Conservation (phyloP, 2,888 invertebrate species). For the Strigamia transsilvanica region DNA sequence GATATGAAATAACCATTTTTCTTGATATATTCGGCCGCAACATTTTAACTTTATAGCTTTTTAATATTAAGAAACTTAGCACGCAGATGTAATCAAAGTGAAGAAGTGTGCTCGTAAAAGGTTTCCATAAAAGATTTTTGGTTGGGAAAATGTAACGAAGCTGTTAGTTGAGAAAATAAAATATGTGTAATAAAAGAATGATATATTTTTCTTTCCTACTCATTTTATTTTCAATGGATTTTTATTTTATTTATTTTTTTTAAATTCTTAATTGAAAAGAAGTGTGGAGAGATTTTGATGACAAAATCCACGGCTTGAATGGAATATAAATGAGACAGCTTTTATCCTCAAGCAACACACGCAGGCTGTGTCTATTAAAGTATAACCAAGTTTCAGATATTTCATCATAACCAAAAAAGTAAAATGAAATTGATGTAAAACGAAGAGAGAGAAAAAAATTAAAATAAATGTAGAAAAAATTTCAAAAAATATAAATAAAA, state of each 20-base stretch:
- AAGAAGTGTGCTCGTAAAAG: background rate
- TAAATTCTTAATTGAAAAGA: conserved; percentile 3
- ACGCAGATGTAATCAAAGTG: conserved; percentile 18
- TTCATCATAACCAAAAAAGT: background rate
- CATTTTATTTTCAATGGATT: background rate
- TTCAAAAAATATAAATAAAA: no score
- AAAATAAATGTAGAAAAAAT: no score
- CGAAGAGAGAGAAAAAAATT: no score
- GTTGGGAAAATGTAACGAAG: background rate
- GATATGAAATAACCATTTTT: background rate
- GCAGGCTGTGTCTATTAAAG: background rate
- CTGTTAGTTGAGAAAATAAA: background rate
- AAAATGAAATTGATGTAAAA: no score
- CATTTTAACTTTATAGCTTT: background rate
- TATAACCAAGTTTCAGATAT: background rate
- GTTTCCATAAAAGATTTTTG: background rate
- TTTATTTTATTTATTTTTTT: conserved; percentile 8
- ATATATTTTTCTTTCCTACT: background rate
- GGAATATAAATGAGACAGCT: conserved; percentile 29
- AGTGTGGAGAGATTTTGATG: conserved; percentile 5
- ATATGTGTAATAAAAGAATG: no score
- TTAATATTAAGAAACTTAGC: conserved; percentile 19
- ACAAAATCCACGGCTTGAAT: background rate
- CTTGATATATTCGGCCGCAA: background rate
- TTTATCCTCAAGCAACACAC: conserved; percentile 4